Base-by-base conservation (phyloP, 2,797 vertebrate species). In the Delichon dasypus region DNA sequence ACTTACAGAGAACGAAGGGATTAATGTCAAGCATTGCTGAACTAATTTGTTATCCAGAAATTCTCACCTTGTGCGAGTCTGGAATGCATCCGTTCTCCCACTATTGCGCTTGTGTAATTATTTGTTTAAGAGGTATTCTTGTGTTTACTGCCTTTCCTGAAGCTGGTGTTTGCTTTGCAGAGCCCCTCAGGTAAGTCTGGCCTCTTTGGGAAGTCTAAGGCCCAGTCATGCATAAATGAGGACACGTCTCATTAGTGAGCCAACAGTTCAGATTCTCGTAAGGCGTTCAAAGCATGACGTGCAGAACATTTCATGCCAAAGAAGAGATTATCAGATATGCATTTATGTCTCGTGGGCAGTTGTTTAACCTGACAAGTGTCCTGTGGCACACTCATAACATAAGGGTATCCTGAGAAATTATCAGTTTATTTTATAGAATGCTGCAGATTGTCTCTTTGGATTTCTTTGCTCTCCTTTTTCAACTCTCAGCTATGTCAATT, bases 131-230 rank as follows among this genome's bases (percentile, higher is more conserved):
- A 84, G 71, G 50, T 64, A 91, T 88, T 90, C 74, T 13, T 1
- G 0, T 93, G 82, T 84, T 94, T 91, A 88, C 82, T 89, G 85
- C 79, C 76, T 86, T 86, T 34, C 25, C 71, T 83, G 92, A 36
- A 81, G 73, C 76, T 84, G 62, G 5, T 84, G 76, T 93, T 95
- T 88, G 87, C 83, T 91, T 88, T 96, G 76, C 82, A 85, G 75
- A 89, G 92, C 73, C 79, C 51, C 48, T 20, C 91, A 83, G 89
- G 90, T 72, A 55, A 45, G 22, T 92, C 77, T 42, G 68, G 40
- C 62, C 54, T 61, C 84, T 58, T 20, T 23, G 44, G 72, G 75
- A 78, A 80, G 23, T 30, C 72, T 70, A 16, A 13, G 30, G n/a
- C 36, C 47, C 50, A 94, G 66, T 45, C 70, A 30, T 29, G 66